Percentiles rank a stretch among this genome's conserved stretches.
Conservation (phyloP, 2,797 vertebrate genomes). For the Linurgus olivaceus region DNA sequence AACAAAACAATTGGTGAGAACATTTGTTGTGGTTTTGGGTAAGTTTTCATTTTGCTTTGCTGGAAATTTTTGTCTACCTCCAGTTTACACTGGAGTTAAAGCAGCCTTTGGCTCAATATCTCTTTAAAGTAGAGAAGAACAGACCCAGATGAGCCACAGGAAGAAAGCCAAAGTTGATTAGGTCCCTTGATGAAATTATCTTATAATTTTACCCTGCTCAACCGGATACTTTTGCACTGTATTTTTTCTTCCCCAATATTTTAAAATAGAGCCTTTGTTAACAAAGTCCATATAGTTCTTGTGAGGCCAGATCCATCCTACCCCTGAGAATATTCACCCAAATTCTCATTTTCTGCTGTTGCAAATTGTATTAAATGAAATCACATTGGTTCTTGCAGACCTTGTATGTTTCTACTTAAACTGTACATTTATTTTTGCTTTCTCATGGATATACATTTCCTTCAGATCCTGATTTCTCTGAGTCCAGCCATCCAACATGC, state of each 20-base stretch:
- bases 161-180: constrained; percentile 46
- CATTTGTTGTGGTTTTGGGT: not conserved
- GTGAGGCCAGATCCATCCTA: not conserved
- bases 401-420: not conserved
- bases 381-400: not conserved
- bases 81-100: not conserved
- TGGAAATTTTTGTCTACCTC: not conserved
- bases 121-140: not conserved
- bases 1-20: not conserved
- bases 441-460: not conserved
- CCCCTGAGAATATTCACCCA: not conserved
- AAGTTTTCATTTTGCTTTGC: not conserved
- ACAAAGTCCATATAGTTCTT: not conserved
- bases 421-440: not conserved
- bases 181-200: constrained; percentile 46
- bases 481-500: not conserved
- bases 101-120: not conserved
- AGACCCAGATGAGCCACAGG: not conserved
- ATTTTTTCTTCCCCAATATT: not conserved
- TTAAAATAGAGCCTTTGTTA: not conserved
- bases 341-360: not conserved
- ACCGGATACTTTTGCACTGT: not conserved
- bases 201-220: not conserved
- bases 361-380: not conserved
- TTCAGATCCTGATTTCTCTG: not conserved